Evolutionary conservation across 2,797 vertebrate species (phyloP).

Genomic region (Oceanodroma leucorhoa): DNA sequence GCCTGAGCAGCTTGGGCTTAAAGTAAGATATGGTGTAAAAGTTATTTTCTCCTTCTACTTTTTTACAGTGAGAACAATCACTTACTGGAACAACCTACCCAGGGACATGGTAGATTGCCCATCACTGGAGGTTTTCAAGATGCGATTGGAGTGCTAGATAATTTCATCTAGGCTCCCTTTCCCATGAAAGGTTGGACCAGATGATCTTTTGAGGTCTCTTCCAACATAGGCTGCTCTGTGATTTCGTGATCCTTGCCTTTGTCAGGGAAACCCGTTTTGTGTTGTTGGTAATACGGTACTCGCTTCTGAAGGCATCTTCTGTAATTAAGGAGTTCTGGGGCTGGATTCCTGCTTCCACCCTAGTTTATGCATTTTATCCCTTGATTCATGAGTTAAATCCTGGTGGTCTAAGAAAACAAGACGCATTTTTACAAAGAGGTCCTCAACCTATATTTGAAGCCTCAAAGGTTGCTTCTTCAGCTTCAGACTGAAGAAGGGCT

Average conservation of each 20-base stretch:
- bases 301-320: not conserved
- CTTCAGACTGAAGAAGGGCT: not conserved
- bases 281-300: not conserved
- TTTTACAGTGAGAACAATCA: not conserved
- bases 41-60: not conserved
- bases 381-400: not conserved
- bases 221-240: not conserved
- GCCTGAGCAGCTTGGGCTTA: not conserved
- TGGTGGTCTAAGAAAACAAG: not conserved
- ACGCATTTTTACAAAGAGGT: rapidly evolving
- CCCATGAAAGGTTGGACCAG: not conserved
- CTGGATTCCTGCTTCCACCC: not conserved
- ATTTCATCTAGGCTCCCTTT: not conserved
- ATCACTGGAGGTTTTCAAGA: not conserved
- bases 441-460: not conserved
- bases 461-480: not conserved
- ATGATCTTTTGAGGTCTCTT: not conserved
- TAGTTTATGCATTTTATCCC: not conserved
- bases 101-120: not conserved
- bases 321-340: not conserved
- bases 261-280: not conserved
- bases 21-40: not conserved
- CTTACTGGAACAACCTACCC: not conserved
- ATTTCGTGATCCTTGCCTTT: not conserved
- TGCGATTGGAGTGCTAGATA: not conserved